Conservation (phyloP, 2,888 invertebrate species). For the Erebia epiphron region DNA sequence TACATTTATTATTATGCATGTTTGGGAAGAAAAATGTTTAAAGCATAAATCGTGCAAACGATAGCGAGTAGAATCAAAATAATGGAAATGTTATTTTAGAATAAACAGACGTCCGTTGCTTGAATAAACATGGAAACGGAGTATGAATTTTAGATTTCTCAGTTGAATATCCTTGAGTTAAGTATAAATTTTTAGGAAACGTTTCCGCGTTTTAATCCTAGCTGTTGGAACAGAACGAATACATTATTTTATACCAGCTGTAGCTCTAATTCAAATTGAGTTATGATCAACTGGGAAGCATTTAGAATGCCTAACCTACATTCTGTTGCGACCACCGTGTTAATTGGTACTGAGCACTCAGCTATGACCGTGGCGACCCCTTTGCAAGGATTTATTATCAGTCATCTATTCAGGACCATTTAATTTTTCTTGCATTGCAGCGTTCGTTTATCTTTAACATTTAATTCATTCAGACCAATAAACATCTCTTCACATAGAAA, state of each 20-base stretch:
- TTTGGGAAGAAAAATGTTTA: not conserved
- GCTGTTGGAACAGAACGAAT: constrained; percentile 32
- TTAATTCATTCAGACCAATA: not conserved
- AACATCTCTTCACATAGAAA: no score
- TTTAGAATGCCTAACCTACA: constrained; percentile 42
- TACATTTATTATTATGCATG: not conserved
- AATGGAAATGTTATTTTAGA: constrained; percentile 38
- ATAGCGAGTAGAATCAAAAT: constrained; percentile 30
- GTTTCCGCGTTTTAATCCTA: constrained; percentile 28
- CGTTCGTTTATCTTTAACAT: not conserved
- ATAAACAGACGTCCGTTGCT: constrained; percentile 41
- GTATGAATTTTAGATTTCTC: constrained; percentile 36
- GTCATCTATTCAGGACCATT: constrained; percentile 27
- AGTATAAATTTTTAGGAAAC: constrained; percentile 43
- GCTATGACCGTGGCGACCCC: constrained; percentile 38
- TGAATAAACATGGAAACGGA: constrained; percentile 39
- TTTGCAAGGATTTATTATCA: constrained; percentile 35
- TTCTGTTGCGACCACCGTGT: constrained; percentile 41
- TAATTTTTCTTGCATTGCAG: not conserved
- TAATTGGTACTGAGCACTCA: constrained; percentile 38
- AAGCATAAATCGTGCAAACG: constrained; percentile 12
- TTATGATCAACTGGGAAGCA: constrained; percentile 42
- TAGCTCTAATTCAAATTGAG: constrained; percentile 35
- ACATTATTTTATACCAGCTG: constrained; percentile 28
- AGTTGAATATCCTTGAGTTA: constrained; percentile 32